Base-by-base conservation (phyloP, 2,888 invertebrate species). In the Pachymerium ferrugineum region DNA sequence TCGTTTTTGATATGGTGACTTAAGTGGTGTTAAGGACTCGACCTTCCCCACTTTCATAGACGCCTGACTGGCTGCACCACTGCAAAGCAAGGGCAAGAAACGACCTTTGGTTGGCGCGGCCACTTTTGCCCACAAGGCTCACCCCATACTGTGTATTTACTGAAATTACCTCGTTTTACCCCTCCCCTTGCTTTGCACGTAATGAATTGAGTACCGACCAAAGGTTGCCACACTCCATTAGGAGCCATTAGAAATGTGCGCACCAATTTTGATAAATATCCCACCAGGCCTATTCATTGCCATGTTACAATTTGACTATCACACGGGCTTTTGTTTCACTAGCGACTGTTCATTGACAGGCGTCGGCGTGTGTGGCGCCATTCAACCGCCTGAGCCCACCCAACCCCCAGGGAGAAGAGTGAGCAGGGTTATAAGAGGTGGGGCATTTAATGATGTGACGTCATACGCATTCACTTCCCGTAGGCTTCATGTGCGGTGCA, bases 301-400 rank as follows among this genome's bases (percentile, higher is more conserved):
- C n/a, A n/a, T n/a, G n/a, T n/a, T n/a, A n/a, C n/a, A n/a, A 62
- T 62, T 62, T 62, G 62, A 62, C 22, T 62, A 62, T 62, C 28
- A 25, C 28, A 0, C 62, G 62, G 62, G 62, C 62, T 62, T 54
- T 62, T 62, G 62, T 62, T 62, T 62, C 25, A 25, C 22, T 22
- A 25, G 62, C 62, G 28, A 8, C 62, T 28, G 62, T 62, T 62
- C 62, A 62, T 62, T 62, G 62, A 28, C 62, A 62, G 28, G 62
- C 62, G 62, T 62, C 62, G 62, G 62, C 62, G 62, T 62, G 62
- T 62, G 62, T 62, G 62, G 62, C 62, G 62, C 62, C 62, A 62
- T 28, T 62, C 62, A 28, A 62, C 25, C 62, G 62, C 62, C 62
- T 28, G 62, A 3, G 28, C 62, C 62, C 62, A 62, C 62, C 62